phyloP scores from a whole-genome alignment of 2,888 invertebrate species.

The Teleogryllus oceanicus region DNA sequence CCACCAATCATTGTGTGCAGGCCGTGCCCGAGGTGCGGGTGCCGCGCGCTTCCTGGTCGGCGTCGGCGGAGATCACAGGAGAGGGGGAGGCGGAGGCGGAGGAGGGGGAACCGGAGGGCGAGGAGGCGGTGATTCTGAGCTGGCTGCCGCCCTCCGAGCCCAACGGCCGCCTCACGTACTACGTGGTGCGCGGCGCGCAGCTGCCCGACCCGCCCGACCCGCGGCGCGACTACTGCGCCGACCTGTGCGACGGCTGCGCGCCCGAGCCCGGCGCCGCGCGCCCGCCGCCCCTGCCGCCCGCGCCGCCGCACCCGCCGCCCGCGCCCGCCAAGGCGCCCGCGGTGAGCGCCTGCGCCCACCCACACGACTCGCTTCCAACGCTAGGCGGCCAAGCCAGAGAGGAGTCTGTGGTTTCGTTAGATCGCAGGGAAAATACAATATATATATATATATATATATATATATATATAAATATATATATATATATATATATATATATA shows the following conservation, averaged over 20 bases:
- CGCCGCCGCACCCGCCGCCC: not conserved
- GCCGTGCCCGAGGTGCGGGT: not conserved
- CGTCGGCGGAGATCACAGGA: no score
- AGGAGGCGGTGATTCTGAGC: slow-evolving; percentile 47
- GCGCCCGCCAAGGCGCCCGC: no score
- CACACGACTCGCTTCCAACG: no score
- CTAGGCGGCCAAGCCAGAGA: no score
- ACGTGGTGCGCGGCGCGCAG: slow-evolving; percentile 47
- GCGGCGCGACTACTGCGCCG: slow-evolving; percentile 34
- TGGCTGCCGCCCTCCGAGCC: slow-evolving; percentile 61
- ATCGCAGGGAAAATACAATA: no score
- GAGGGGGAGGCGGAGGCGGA: not conserved
- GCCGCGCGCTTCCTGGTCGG: no score
- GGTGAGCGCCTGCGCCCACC: no score
- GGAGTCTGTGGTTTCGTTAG: no score
- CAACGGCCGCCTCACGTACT: slow-evolving; percentile 58
- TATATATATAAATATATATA: no score
- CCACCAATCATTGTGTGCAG: not conserved
- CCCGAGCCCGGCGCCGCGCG: slow-evolving; percentile 38
- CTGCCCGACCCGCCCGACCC: slow-evolving; percentile 41
- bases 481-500: no score
- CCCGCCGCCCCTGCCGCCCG: not conserved
- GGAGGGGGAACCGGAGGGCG: not conserved
- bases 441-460: no score
- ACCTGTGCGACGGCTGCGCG: not conserved